These are phyloP conservation scores for Leuctra nigra DNA, from an alignment of 2,888 invertebrate species.

Conservation along the genomic window DNA sequence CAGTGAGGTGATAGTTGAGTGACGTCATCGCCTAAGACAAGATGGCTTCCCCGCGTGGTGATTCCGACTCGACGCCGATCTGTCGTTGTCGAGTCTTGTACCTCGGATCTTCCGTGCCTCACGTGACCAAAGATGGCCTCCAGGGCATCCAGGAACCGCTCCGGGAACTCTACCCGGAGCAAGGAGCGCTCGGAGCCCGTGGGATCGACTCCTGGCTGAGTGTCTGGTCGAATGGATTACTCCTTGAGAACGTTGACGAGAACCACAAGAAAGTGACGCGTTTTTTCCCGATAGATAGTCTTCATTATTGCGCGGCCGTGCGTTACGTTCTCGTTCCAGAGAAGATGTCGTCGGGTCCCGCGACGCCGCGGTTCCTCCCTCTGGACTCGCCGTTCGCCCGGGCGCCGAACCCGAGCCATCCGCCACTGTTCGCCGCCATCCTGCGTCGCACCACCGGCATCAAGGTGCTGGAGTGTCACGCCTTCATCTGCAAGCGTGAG, in stretches of 20 bases:
- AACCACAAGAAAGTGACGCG: constrained; percentile 88
- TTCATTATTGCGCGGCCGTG: constrained; percentile 95
- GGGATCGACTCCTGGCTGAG: constrained; percentile 96
- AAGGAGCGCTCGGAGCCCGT: constrained; percentile 79
- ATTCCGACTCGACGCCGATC: constrained; percentile 76
- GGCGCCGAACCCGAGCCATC: constrained; percentile 86
- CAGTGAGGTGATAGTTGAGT: background rate
- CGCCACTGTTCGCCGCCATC: constrained; percentile 95
- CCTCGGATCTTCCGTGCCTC: constrained; percentile 92
- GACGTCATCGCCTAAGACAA: constrained; percentile 4
- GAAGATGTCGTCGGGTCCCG: constrained; percentile 39
- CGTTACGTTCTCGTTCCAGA: constrained; percentile 71
- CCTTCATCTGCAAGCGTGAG: constrained; percentile 94
- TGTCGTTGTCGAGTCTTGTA: constrained; percentile 95
- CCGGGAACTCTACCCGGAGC: constrained; percentile 91
- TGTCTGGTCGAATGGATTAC: constrained; percentile 93
- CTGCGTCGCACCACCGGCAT: constrained; percentile 92
- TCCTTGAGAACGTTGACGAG: constrained; percentile 94
- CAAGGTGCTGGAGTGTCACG: constrained; percentile 97
- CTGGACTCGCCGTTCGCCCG: constrained; percentile 94
- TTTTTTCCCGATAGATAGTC: constrained; percentile 91
- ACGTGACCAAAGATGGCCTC: constrained; percentile 95
- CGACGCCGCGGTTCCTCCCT: constrained; percentile 84
- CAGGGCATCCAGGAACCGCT: constrained; percentile 97
- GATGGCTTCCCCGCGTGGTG: constrained; percentile 38